Evolutionary conservation across 2,113 vertebrate species (phyloP).

Genomic region (Apaloderma vittatum): DNA sequence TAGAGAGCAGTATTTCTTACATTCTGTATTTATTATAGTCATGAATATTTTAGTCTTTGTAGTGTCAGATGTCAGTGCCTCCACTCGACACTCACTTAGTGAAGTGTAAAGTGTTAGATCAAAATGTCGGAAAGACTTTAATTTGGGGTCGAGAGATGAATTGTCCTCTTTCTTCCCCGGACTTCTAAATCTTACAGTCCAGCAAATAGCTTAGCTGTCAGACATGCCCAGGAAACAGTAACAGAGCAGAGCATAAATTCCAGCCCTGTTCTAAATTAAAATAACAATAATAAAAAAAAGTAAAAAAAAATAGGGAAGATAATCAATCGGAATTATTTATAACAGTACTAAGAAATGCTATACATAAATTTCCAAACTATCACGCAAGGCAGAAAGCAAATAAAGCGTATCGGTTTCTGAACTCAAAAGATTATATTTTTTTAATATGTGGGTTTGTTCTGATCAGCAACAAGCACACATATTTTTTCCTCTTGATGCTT

Average conservation of each 20-base stretch:
- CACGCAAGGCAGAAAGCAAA: not conserved
- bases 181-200: not conserved
- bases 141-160: not conserved
- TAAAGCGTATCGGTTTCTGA: not conserved
- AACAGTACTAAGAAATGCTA: not conserved
- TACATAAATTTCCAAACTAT: not conserved
- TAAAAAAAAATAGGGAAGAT: not conserved
- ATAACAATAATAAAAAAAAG: not conserved
- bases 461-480: not conserved
- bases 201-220: not conserved
- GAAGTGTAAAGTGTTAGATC: not conserved
- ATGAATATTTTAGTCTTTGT: conserved; percentile 1
- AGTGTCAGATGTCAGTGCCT: not conserved
- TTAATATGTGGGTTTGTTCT: not conserved
- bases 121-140: not conserved
- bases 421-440: not conserved
- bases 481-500: not conserved
- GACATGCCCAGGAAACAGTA: not conserved
- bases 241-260: not conserved
- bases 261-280: not conserved
- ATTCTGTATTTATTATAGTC: not conserved
- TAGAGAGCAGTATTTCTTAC: not conserved
- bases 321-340: not conserved
- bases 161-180: not conserved
- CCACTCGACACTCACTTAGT: not conserved